phyloP scores from a whole-genome alignment of 2,888 invertebrate genomes.

The Chromoteleia sp. region DNA sequence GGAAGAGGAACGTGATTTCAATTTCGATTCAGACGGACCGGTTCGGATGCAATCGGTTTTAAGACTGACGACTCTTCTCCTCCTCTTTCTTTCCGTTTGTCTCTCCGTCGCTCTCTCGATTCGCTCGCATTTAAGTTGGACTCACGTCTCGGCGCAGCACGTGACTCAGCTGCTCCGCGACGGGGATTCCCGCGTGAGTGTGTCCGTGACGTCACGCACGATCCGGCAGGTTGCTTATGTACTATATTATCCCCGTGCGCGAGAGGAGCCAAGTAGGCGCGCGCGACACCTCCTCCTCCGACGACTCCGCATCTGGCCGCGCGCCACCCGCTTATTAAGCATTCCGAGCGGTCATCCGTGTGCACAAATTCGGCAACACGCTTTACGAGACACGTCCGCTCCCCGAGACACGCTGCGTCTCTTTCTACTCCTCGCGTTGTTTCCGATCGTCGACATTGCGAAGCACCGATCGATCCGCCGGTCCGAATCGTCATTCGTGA shows the following conservation, averaged over 20 bases:
- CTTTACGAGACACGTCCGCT: conserved; percentile 52
- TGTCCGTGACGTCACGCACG: conserved; percentile 80
- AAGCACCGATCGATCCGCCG: conserved; percentile 11
- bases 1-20: conserved; percentile 75
- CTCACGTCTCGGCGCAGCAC: conserved; percentile 80
- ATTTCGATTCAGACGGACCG: conserved; percentile 73
- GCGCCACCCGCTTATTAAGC: conserved; percentile 79
- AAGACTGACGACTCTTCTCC: conserved; percentile 44
- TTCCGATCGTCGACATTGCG: conserved; percentile 21
- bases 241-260: conserved; percentile 62
- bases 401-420: conserved; percentile 18
- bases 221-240: conserved; percentile 71
- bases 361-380: conserved; percentile 78
- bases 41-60: conserved; percentile 71
- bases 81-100: conserved; percentile 36
- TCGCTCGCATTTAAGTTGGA: conserved; percentile 77
- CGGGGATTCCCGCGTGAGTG: conserved; percentile 77
- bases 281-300: conserved; percentile 71
- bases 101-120: conserved; percentile 37
- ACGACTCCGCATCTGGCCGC: conserved; percentile 49
- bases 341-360: conserved; percentile 78
- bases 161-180: conserved; percentile 82
- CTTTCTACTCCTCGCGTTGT: conserved; percentile 14
- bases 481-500: conserved; percentile 9
- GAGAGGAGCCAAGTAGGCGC: conserved; percentile 63